Conservation (phyloP, 1,140 invertebrate species). For the Bradynema listronoti region DNA sequence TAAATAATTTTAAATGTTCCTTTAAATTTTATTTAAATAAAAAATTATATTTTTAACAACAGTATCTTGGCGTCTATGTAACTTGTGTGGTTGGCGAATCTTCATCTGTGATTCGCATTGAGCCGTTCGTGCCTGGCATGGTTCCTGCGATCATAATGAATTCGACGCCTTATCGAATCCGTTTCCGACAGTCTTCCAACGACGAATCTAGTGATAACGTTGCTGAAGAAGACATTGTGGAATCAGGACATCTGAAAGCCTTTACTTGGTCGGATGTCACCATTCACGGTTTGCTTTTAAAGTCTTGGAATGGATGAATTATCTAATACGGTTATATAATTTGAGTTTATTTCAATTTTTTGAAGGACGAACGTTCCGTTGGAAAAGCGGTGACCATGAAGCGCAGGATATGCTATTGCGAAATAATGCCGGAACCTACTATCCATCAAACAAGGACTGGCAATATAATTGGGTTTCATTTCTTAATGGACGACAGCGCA, state of each 20-base stretch:
- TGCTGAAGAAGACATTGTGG: constrained; percentile 23
- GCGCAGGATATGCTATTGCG: constrained; percentile 31
- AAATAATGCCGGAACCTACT: constrained; percentile 40
- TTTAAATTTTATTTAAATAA: constrained; percentile 1
- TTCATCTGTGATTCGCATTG: constrained; percentile 77
- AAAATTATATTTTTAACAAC: constrained; percentile 19
- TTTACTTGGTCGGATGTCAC: constrained; percentile 34
- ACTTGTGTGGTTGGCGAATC: constrained; percentile 83
- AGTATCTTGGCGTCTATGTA: constrained; percentile 78
- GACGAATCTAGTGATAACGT: background rate
- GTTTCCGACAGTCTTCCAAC: constrained; percentile 63
- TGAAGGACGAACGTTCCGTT: constrained; percentile 45
- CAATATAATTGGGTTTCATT: constrained; percentile 77
- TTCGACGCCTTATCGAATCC: constrained; percentile 63
- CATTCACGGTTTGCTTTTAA: constrained; percentile 18
- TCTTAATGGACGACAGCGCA: constrained; percentile 82
- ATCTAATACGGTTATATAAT: constrained; percentile 9
- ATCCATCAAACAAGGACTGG: constrained; percentile 53
- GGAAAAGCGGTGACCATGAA: constrained; percentile 37
- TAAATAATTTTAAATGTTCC: constrained; percentile 16
- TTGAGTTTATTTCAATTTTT: background rate
- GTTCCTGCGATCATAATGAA: constrained; percentile 83
- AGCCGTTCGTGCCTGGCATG: constrained; percentile 72
- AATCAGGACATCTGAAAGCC: constrained; percentile 35
- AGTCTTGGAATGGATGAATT: background rate